phyloP scores from a whole-genome alignment of 2,113 vertebrate species.

The Sminthopsis crassicaudata region DNA sequence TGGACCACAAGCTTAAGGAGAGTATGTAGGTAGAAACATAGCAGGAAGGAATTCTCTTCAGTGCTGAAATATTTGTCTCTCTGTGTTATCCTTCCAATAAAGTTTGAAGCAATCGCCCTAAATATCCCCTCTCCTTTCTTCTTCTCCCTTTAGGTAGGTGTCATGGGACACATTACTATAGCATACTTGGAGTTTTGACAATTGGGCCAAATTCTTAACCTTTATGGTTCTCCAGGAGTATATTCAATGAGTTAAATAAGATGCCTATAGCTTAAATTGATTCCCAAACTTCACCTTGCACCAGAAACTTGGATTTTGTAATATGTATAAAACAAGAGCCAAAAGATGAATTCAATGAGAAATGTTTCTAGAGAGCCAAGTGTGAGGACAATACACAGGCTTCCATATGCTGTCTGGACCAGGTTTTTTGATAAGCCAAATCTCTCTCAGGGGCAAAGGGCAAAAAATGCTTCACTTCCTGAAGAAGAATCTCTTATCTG shows the following conservation, averaged over 20 bases:
- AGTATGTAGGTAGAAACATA: conserved; percentile 64
- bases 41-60: conserved; percentile 67
- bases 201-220: conserved; percentile 54
- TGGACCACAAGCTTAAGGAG: conserved; percentile 63
- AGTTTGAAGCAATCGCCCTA: conserved; percentile 43
- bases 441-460: conserved; percentile 47
- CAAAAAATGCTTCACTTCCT: conserved; percentile 51
- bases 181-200: conserved; percentile 44
- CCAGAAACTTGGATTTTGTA: conserved; percentile 50
- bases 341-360: conserved; percentile 54
- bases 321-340: conserved; percentile 55
- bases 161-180: conserved; percentile 41
- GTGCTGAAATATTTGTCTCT: conserved; percentile 52
- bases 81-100: conserved; percentile 56
- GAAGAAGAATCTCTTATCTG: conserved; percentile 54
- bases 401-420: background rate
- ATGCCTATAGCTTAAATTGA: conserved; percentile 36
- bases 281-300: conserved; percentile 45
- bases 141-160: conserved; percentile 55
- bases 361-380: conserved; percentile 49
- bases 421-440: conserved; percentile 50
- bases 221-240: conserved; percentile 23
- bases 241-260: conserved; percentile 45
- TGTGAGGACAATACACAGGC: conserved; percentile 16
- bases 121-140: background rate